Percentiles rank a stretch among this genome's conserved stretches.
Evolutionary conservation across 2,113 vertebrate genomes (phyloP).

Genomic region (Clupea harengus): DNA sequence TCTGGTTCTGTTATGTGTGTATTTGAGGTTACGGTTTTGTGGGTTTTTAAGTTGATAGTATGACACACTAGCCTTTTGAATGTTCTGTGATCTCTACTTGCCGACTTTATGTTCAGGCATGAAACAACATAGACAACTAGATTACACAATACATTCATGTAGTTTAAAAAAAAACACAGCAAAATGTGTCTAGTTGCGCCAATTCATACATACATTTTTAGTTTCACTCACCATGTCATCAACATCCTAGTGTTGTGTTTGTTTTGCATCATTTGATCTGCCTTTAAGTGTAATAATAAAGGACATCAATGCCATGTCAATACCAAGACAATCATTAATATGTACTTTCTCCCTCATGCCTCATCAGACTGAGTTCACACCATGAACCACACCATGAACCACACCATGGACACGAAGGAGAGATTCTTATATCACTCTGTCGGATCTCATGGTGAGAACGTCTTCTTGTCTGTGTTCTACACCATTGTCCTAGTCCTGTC

Average conservation of each 20-base stretch:
- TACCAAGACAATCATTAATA: neutral
- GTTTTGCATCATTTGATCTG: neutral
- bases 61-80: neutral
- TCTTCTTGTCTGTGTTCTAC: constrained; percentile 62
- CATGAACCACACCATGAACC: neutral
- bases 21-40: neutral
- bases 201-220: neutral
- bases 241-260: neutral
- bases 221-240: neutral
- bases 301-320: too few species aligned
- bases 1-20: neutral
- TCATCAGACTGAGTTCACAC: neutral
- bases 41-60: neutral
- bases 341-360: neutral
- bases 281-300: too few species aligned
- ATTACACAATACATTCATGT: too few species aligned
- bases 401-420: neutral
- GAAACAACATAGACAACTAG: too few species aligned
- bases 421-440: neutral
- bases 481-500: constrained; percentile 63
- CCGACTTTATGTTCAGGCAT: too few species aligned
- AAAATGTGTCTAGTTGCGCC: neutral
- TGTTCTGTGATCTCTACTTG: too few species aligned
- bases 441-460: constrained; percentile 47
- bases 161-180: too few species aligned